Conservation (phyloP, 2,888 invertebrate genomes). For the Caenorhabditis sp. region DNA sequence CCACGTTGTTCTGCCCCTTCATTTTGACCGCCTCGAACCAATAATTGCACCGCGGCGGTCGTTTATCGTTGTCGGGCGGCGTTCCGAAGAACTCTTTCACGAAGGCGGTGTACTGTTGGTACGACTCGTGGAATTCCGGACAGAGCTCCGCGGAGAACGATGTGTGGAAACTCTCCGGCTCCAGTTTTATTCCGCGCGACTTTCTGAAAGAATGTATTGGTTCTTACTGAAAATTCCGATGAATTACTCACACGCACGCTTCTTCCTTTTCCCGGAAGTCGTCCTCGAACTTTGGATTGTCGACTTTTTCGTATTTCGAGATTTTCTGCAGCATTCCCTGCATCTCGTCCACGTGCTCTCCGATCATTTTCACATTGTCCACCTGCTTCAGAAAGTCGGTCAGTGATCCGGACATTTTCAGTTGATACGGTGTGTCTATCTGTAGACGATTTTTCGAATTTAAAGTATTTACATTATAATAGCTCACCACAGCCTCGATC, state of each 20-base stretch:
- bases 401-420: conserved; percentile 57
- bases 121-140: conserved; percentile 56
- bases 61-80: conserved; percentile 48
- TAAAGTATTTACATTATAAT: not conserved
- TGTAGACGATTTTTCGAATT: conserved; percentile 9
- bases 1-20: conserved; percentile 45
- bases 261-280: conserved; percentile 57
- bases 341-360: conserved; percentile 39
- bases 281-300: conserved; percentile 68
- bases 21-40: conserved; percentile 55
- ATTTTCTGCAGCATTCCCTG: conserved; percentile 41
- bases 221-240: not conserved
- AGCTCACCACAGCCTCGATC: conserved; percentile 61
- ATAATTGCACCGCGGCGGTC: conserved; percentile 52
- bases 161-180: conserved; percentile 52
- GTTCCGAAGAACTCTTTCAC: conserved; percentile 53
- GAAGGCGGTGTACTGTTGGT: conserved; percentile 52
- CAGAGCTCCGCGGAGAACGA: conserved; percentile 58
- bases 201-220: conserved; percentile 2
- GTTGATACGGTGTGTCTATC: conserved; percentile 50
- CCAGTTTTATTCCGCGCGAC: conserved; percentile 46
- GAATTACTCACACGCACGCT: conserved; percentile 57
- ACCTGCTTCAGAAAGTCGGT: conserved; percentile 58
- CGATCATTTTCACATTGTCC: conserved; percentile 48
- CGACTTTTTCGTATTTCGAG: conserved; percentile 45